These are phyloP conservation scores for Actinostola sp. DNA, from an alignment of 92 coral and sea anemone species.

Conservation along the genomic window DNA sequence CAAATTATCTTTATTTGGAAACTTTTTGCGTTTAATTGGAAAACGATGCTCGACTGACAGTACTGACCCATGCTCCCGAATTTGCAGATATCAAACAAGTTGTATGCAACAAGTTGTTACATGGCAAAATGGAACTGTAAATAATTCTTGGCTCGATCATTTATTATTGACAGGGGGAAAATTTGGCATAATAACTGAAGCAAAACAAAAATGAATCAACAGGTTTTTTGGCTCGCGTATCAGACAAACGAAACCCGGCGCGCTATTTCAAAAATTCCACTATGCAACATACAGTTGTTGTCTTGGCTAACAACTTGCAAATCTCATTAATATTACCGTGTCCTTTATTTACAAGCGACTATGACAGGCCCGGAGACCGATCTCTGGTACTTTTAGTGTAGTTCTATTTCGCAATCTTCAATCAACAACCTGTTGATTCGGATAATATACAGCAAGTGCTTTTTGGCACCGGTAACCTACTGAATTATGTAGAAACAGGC, in stretches of 20 bases:
- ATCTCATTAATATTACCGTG: too few species aligned
- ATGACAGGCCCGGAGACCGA: too few species aligned
- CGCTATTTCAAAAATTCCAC: too few species aligned
- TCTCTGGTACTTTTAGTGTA: too few species aligned
- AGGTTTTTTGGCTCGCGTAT: too few species aligned
- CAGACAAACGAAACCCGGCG: too few species aligned
- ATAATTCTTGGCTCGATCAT: not conserved
- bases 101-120: constrained; percentile 4
- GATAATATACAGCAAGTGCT: constrained; percentile 2
- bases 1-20: too few species aligned
- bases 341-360: too few species aligned
- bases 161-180: constrained; percentile 10
- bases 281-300: too few species aligned
- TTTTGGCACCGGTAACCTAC: constrained; percentile 1
- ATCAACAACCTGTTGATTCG: constrained; percentile 16
- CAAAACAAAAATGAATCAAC: constrained; percentile 2
- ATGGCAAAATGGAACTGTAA: not conserved
- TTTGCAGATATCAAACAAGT: not conserved
- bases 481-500: not conserved
- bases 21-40: too few species aligned
- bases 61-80: not conserved
- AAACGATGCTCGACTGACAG: too few species aligned
- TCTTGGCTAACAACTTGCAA: too few species aligned
- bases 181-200: not conserved
- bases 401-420: not conserved